phyloP scores from a whole-genome alignment of 2,888 invertebrate species.

The Stegana nigrithorax region DNA sequence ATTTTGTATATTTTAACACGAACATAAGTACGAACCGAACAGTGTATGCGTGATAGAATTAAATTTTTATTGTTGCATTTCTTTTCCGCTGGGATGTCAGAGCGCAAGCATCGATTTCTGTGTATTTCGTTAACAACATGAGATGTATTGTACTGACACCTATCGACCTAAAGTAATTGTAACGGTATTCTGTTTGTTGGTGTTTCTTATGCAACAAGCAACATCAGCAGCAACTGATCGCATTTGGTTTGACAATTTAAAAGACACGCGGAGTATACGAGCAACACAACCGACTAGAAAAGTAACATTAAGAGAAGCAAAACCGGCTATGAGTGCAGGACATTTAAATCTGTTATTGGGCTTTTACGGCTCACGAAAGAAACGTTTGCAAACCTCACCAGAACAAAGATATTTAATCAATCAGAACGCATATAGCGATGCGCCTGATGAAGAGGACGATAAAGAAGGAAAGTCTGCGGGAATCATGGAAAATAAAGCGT shows the following conservation, averaged over 20 bases:
- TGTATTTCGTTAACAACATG: slow-evolving; percentile 40
- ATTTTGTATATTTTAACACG: too few relatives aligned
- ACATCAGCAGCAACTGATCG: background rate
- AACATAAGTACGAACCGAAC: too few relatives aligned
- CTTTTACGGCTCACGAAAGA: background rate
- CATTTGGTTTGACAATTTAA: too few relatives aligned
- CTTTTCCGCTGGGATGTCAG: too few relatives aligned
- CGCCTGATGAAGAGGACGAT: slow-evolving; percentile 6
- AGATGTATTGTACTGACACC: slow-evolving; percentile 43
- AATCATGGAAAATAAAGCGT: background rate
- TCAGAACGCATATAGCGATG: slow-evolving; percentile 33
- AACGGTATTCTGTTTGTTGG: slow-evolving; percentile 28
- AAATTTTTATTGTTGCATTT: too few relatives aligned
- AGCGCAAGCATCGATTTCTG: too few relatives aligned
- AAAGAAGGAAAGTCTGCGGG: background rate
- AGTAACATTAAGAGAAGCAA: too few relatives aligned
- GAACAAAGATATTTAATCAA: slow-evolving; percentile 10
- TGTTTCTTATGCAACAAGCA: slow-evolving; percentile 17
- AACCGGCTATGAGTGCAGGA: background rate
- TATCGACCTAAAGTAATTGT: slow-evolving; percentile 19
- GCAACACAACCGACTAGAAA: too few relatives aligned
- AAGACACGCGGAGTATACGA: too few relatives aligned
- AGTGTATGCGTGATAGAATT: too few relatives aligned
- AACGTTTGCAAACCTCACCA: background rate
- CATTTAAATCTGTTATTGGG: background rate